A percentile compares a stretch with the other conserved stretches of the same genome.
Evolutionary conservation across 2,888 invertebrate species (phyloP).

Genomic region (Brachyopa scutellaris): DNA sequence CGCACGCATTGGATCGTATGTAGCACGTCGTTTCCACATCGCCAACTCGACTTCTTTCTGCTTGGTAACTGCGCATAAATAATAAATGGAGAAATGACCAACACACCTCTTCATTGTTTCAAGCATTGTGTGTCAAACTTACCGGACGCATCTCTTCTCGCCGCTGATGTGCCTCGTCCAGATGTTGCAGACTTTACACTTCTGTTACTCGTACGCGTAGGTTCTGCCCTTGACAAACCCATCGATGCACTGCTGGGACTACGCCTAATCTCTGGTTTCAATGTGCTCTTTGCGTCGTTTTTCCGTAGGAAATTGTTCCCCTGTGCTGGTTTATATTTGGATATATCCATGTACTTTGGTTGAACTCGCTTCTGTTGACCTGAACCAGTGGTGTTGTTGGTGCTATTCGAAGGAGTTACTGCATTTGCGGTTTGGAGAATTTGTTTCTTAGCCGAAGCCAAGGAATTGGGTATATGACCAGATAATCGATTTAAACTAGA

Average conservation of each 20-base stretch:
- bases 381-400: conserved; percentile 41
- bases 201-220: conserved; percentile 79
- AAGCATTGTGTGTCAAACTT: conserved; percentile 41
- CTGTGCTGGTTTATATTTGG: conserved; percentile 84
- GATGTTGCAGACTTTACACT: conserved; percentile 80
- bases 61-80: conserved; percentile 83
- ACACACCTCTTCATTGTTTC: neutral
- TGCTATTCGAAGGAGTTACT: conserved; percentile 22
- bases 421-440: conserved; percentile 79
- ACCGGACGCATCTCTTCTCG: conserved; percentile 79
- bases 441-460: conserved; percentile 81
- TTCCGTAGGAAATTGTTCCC: conserved; percentile 83
- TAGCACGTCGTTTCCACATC: conserved; percentile 97
- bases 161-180: conserved; percentile 78
- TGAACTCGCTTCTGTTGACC: conserved; percentile 77
- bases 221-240: conserved; percentile 79
- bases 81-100: neutral
- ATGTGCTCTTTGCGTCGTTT: conserved; percentile 83
- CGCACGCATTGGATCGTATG: conserved; percentile 96
- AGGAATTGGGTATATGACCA: conserved; percentile 80
- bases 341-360: conserved; percentile 85
- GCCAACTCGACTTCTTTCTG: conserved; percentile 92
- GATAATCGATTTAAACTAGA: conserved; percentile 81
- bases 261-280: conserved; percentile 80
- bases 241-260: conserved; percentile 81